Conservation (phyloP, 2,113 vertebrate genomes). For the Crocuta crocuta region DNA sequence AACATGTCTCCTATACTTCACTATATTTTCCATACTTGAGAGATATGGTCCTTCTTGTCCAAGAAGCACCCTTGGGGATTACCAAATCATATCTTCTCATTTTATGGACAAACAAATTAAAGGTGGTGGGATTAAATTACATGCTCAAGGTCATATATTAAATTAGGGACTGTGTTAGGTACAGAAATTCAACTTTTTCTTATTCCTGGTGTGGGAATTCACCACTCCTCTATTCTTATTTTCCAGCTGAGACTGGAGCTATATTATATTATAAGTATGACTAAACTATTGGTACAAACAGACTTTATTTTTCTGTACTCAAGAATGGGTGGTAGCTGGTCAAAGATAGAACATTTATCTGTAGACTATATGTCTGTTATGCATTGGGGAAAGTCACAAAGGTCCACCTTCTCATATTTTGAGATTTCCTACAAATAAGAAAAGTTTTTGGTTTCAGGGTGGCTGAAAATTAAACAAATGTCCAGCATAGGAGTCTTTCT, state of each 20-base stretch:
- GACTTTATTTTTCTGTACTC: background rate
- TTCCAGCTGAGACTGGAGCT: background rate
- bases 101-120: background rate
- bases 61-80: background rate
- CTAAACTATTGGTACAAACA: background rate
- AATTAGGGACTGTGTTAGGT: background rate
- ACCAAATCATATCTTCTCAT: background rate
- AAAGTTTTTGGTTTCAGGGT: background rate
- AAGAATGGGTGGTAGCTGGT: background rate
- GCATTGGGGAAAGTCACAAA: background rate
- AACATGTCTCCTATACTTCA: background rate
- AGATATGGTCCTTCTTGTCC: background rate
- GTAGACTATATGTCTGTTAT: background rate
- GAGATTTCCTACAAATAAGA: background rate
- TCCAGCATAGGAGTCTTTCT: background rate
- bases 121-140: background rate
- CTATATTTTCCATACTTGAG: conserved; percentile 15
- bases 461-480: background rate
- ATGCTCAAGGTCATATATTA: background rate
- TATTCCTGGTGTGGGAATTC: background rate
- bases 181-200: background rate
- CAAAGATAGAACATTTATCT: background rate
- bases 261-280: background rate
- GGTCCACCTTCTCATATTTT: background rate
- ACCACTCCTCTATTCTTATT: background rate